Evolutionary conservation across 1,140 invertebrate species (phyloP), one percentile per base, ranked within the genome.

Genomic region (Nebria ingens): DNA sequence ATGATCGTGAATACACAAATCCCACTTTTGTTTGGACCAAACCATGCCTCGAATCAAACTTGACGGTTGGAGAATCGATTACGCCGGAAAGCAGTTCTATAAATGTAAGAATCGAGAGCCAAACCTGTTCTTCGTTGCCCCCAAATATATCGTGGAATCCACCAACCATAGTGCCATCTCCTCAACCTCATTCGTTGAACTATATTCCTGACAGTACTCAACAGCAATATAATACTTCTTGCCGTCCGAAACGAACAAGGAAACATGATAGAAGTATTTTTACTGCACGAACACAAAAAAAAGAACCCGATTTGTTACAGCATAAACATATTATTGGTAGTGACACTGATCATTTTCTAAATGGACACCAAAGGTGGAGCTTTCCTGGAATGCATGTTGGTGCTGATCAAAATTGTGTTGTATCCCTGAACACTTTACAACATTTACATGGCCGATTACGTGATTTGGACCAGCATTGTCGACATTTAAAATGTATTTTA

Each of bases 401-500:
- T 22, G 53, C 12, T 34, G 60, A 64, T 38, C 60, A 68, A 40
- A 60, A 49, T 19, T 52, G 66, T n/a, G 51, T 56, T 3, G n/a
- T 65, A 11, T 62, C 65, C 4, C 34, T 68, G 34, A 63, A 60
- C 58, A 64, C 74, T 17, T 61, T 79, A 20, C 75, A 79, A 45
- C 68, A 67, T 38, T 62, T 80, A 19, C 76, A 72, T 57, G 60
- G 65, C 12, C 72, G 72, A 58, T 63, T 78, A 22, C 71, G 76
- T 29, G 65, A 71, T 45, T 64, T 79, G 58, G 83, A 86, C 57
- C 71, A 79, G 49, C 76, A 78, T 42, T 80, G 81, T 62, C 75
- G 77, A 45, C 76, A 82, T 63, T 65, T 86, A 38, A 77, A 83
- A 61, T 68, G 73, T 56, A 76, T 76, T 57, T 68, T 85, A 11